Percentiles rank a stretch among this genome's conserved stretches.
phyloP scores from a whole-genome alignment of 1,140 invertebrate species.

The Drosophila parvula region DNA sequence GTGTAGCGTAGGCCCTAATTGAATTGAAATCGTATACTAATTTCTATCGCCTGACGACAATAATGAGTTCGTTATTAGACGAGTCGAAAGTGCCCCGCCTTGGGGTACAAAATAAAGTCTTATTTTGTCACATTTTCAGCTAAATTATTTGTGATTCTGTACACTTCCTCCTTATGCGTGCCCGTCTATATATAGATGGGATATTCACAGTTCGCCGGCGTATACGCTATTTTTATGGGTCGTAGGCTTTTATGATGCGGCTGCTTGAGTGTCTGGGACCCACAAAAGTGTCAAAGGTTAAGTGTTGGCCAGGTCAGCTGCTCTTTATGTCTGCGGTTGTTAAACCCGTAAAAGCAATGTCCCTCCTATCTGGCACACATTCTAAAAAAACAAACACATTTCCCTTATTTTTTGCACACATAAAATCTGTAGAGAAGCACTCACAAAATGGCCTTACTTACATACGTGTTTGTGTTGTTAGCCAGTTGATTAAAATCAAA shows the following conservation, averaged over 20 bases:
- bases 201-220: slow-evolving; percentile 11
- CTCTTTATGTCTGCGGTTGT: slow-evolving; percentile 28
- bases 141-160: neutral
- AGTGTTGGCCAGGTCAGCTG: slow-evolving; percentile 44
- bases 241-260: slow-evolving; percentile 37
- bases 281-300: slow-evolving; percentile 45
- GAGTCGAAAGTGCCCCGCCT: neutral
- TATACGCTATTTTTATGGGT: slow-evolving; percentile 40
- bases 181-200: neutral
- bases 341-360: neutral
- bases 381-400: neutral
- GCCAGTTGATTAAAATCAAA: slow-evolving; percentile 1
- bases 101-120: slow-evolving; percentile 3
- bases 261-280: slow-evolving; percentile 28
- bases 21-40: slow-evolving; percentile 45
- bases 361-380: neutral
- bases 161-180: slow-evolving; percentile 10
- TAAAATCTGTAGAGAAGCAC: neutral
- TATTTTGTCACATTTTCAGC: neutral
- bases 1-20: slow-evolving; percentile 19
- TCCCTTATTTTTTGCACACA: neutral
- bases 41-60: slow-evolving; percentile 9
- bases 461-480: neutral
- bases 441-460: neutral
- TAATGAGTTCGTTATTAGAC: slow-evolving; percentile 33